phyloP scores from a whole-genome alignment of 1,140 invertebrate genomes.

The Diachasma alloeum region DNA sequence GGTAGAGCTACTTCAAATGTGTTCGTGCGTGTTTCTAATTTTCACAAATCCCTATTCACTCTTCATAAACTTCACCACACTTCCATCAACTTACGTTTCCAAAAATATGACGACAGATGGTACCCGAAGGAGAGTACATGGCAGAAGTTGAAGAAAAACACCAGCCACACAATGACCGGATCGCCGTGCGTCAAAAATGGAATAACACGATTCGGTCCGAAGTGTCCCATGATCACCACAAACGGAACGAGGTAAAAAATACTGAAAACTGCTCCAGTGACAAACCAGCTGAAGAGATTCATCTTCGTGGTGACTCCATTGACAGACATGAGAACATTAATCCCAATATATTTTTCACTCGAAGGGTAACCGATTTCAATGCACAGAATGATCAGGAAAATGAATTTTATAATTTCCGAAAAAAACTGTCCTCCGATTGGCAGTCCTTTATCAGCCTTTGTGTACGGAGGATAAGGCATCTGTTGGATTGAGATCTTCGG shows the following conservation, averaged over 20 bases:
- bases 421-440: constrained; percentile 40
- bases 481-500: constrained; percentile 53
- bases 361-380: constrained; percentile 53
- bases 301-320: constrained; percentile 55
- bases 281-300: constrained; percentile 58
- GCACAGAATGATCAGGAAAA: constrained; percentile 56
- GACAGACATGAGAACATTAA: constrained; percentile 60
- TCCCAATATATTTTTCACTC: constrained; percentile 58
- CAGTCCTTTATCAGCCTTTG: constrained; percentile 44
- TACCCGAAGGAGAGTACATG: constrained; percentile 57
- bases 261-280: constrained; percentile 52
- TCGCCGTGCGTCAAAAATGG: constrained; percentile 56
- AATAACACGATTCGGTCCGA: constrained; percentile 46
- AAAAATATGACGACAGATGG: constrained; percentile 58
- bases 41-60: no score
- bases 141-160: constrained; percentile 47
- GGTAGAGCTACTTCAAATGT: no score
- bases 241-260: constrained; percentile 49
- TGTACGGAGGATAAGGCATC: constrained; percentile 59
- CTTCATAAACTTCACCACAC: no score
- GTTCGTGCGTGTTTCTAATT: no score
- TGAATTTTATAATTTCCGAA: constrained; percentile 45
- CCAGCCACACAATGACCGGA: constrained; percentile 55
- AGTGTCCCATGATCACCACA: constrained; percentile 50
- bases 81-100: constrained; percentile 27